Percentiles rank a stretch among this genome's conserved stretches.
Conservation (phyloP, 2,113 vertebrate species). For the Limanda limanda region DNA sequence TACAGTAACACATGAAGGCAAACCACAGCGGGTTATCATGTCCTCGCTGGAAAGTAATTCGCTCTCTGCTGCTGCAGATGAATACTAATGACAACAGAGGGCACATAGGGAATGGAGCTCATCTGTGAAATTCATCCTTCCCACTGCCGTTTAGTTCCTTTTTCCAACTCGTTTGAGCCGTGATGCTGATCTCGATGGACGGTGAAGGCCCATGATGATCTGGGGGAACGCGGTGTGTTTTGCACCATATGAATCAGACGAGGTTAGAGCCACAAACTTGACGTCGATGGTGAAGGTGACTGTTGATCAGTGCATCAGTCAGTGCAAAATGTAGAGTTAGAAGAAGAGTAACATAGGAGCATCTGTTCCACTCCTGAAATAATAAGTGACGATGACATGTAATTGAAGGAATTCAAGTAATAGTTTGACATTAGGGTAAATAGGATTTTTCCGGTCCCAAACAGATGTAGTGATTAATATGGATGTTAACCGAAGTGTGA, state of each 20-base stretch:
- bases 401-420: background rate
- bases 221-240: background rate
- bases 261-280: conserved; percentile 42
- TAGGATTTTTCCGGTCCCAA: background rate
- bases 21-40: conserved; percentile 8
- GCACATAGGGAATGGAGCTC: background rate
- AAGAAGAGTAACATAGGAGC: background rate
- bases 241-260: conserved; percentile 7
- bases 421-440: background rate
- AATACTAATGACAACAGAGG: conserved; percentile 42
- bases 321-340: too few relatives aligned
- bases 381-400: too few relatives aligned
- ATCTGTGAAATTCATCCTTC: conserved; percentile 29
- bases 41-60: conserved; percentile 18
- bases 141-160: conserved; percentile 6
- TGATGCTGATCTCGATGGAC: background rate
- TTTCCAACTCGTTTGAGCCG: conserved; percentile 15
- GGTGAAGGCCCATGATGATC: background rate
- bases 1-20: conserved; percentile 36
- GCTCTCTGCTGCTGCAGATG: conserved; percentile 12
- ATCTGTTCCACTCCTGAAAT: background rate
- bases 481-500: background rate
- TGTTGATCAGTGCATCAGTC: background rate
- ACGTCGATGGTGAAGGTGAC: background rate
- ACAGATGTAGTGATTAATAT: background rate